Conservation (phyloP, 2,113 vertebrate species). For the Equus przewalskii region DNA sequence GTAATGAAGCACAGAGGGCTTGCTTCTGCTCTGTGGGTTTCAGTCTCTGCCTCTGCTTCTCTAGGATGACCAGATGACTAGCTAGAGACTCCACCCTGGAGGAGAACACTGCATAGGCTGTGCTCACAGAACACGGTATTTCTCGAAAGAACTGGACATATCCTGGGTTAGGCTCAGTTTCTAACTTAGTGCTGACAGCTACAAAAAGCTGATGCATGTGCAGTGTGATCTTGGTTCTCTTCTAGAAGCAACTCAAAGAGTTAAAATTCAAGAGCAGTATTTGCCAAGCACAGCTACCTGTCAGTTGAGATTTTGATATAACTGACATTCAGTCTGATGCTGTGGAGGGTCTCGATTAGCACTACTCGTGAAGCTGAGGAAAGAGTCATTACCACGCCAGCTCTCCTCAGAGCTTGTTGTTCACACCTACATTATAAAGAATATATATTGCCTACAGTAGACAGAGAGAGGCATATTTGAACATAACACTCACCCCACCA, state of each 20-base stretch:
- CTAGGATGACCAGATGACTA: slow-evolving; percentile 11
- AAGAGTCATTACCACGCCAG: slow-evolving; percentile 25
- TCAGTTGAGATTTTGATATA: slow-evolving; percentile 64
- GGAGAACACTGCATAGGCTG: neutral
- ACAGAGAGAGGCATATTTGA: slow-evolving; percentile 36
- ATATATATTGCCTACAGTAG: neutral
- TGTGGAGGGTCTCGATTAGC: slow-evolving; percentile 47
- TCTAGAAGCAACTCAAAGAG: slow-evolving; percentile 56
- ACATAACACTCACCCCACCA: neutral
- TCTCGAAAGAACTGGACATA: neutral
- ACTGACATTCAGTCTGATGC: slow-evolving; percentile 23
- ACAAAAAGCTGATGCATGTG: neutral
- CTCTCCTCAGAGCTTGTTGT: slow-evolving; percentile 48
- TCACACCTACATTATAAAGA: slow-evolving; percentile 68
- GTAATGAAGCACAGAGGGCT: neutral
- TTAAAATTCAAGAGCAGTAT: slow-evolving; percentile 46
- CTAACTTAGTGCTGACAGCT: neutral
- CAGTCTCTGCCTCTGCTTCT: neutral
- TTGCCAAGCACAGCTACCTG: slow-evolving; percentile 37
- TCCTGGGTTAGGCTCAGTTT: neutral
- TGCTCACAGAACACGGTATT: neutral
- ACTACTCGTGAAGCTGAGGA: slow-evolving; percentile 62
- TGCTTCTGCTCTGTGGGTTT: neutral
- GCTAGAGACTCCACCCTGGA: neutral
- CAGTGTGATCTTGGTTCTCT: slow-evolving; percentile 29